phyloP scores from a whole-genome alignment of 2,797 vertebrate genomes.

The Catostomus latipinnis region DNA sequence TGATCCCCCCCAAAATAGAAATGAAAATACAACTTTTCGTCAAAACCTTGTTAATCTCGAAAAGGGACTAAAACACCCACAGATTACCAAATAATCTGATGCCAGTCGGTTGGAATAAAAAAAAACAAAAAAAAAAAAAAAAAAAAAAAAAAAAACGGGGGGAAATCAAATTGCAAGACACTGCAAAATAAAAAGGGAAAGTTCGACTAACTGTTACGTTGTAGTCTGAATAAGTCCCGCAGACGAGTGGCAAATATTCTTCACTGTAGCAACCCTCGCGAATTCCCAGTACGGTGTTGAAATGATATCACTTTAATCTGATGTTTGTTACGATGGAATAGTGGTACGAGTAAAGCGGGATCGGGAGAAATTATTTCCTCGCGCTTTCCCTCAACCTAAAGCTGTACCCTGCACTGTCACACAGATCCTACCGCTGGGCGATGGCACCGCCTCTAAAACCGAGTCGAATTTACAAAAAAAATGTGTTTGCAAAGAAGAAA shows the following conservation, averaged over 20 bases:
- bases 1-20: constrained; percentile 47
- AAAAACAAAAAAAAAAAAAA: too few species aligned
- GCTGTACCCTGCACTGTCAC: constrained; percentile 80
- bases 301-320: constrained; percentile 70
- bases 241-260: constrained; percentile 62
- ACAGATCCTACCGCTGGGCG: constrained; percentile 76
- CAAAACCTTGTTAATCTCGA: constrained; percentile 51
- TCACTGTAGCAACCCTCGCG: constrained; percentile 66
- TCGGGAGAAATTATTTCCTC: constrained; percentile 73
- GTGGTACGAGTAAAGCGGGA: constrained; percentile 79
- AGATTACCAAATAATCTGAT: constrained; percentile 43
- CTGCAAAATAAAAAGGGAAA: constrained; percentile 60
- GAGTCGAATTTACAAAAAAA: constrained; percentile 77
- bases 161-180: constrained; percentile 56
- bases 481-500: constrained; percentile 85
- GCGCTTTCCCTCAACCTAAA: constrained; percentile 71
- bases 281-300: constrained; percentile 67
- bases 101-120: constrained; percentile 39
- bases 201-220: constrained; percentile 60
- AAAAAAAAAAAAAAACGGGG: constrained; percentile 13
- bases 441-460: constrained; percentile 87
- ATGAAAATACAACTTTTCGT: constrained; percentile 59
- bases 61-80: constrained; percentile 25
- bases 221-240: constrained; percentile 69
- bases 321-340: constrained; percentile 73